Evolutionary conservation across 2,797 vertebrate species (phyloP), one percentile per base, ranked within the genome.

Genomic region (Sebastes nivosus): DNA sequence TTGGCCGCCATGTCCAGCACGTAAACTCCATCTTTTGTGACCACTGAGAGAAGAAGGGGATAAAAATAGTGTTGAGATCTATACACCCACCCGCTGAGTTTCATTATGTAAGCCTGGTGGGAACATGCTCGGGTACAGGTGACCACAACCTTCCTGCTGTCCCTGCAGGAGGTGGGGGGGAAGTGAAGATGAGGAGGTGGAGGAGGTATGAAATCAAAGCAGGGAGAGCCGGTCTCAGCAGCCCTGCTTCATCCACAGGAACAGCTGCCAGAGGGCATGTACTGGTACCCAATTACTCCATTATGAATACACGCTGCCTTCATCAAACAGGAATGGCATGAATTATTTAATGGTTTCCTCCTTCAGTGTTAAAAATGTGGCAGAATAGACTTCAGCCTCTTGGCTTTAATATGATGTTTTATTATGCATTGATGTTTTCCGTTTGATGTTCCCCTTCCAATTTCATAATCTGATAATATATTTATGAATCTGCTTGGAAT

Each of bases 1-100:
- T 99, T 99, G 0, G 98, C 98, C 0, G 98, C 98, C 96, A 99
- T 93, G 91, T 99, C 98, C 57, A 99, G 94, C 88, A 99, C 95
- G 27, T 96, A 98, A 72, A 99, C 97, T 0, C 97, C 97, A 81
- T 96, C 93, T 60, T 91, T 90, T 12, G 97, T 97, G 66, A 98
- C 97, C 0, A 99, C 98, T 99, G 83, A 79, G 18, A 34, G 25
- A 20, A 29, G 3, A 22, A 7, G 5, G 8, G 12, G 34, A 36
- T 14, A 30, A 7, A 32, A 14, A 18, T 10, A 42, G 30, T 1
- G 52, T 77, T 60, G 27, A 57, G 13, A 66, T 34, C 42, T 50
- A 20, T 16, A 42, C 10, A 20, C 7, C 3, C 60, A 52, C 57
- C 63, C 16, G 4, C 29, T 73, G 67, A 81, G 67, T 70, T 61